Conservation (phyloP, 2,113 vertebrate species). For the Trichomycterus rosablanca region DNA sequence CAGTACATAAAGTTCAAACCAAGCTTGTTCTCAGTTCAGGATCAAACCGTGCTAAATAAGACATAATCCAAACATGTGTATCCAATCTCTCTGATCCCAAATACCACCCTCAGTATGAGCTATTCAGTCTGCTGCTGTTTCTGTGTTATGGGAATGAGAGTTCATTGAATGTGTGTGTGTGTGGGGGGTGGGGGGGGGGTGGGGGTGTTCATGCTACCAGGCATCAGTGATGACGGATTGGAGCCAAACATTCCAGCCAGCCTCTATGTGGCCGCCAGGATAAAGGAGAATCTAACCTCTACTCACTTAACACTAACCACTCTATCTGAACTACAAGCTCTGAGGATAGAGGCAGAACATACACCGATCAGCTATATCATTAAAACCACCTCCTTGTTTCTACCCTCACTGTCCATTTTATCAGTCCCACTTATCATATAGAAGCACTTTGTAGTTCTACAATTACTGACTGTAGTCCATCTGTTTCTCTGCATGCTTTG, state of each 20-base stretch:
- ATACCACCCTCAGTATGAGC: neutral
- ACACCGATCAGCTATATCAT: too few species aligned
- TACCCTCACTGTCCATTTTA: too few species aligned
- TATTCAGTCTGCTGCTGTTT: conserved; percentile 9
- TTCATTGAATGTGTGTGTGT: conserved; percentile 31
- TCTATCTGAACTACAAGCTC: neutral
- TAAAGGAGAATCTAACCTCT: conserved; percentile 48
- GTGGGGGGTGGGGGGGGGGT: conserved; percentile 31
- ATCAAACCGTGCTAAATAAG: too few species aligned
- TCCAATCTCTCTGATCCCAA: conserved; percentile 3
- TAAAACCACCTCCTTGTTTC: too few species aligned
- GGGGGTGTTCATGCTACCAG: conserved; percentile 48
- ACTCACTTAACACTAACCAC: conserved; percentile 37
- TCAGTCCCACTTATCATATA: too few species aligned
- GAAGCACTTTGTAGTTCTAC: too few species aligned
- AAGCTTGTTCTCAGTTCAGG: too few species aligned
- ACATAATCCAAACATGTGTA: neutral
- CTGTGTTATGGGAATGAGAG: conserved; percentile 27
- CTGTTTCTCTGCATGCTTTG: too few species aligned
- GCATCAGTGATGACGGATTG: conserved; percentile 53
- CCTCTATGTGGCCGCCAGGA: conserved; percentile 62
- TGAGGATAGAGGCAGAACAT: neutral
- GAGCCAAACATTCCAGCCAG: conserved; percentile 61
- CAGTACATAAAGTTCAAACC: neutral
- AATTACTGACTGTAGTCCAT: too few species aligned